Percentiles rank a stretch among this genome's conserved stretches.
These are phyloP conservation scores for Mus minutoides DNA, from an alignment of 2,797 vertebrate species.

Conservation along the genomic window DNA sequence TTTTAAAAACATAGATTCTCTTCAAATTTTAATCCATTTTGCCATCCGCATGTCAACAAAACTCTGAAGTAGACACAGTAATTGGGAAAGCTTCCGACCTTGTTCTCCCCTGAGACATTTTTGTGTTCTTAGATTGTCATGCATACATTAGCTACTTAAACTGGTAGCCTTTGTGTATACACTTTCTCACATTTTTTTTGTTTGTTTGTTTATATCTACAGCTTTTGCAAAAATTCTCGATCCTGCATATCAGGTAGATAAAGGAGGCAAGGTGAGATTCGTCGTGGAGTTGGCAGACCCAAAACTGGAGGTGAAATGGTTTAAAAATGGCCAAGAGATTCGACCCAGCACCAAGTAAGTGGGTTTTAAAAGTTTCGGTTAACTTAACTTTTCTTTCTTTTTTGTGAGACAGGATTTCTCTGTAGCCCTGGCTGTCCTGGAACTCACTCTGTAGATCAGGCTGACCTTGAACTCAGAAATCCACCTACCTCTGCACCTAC, in stretches of 20 bases:
- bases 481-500: too few species aligned
- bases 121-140: background rate
- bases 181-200: background rate
- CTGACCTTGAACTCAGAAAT: too few species aligned
- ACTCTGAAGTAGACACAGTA: conserved; percentile 27
- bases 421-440: too few species aligned
- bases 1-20: background rate
- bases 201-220: conserved; percentile 78
- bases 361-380: background rate
- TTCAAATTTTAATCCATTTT: background rate
- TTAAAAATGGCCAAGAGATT: conserved; percentile 99
- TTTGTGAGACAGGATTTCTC: too few species aligned
- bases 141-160: background rate
- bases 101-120: background rate
- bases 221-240: conserved; percentile 98
- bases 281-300: conserved; percentile 97
- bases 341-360: conserved; percentile 97
- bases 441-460: too few species aligned
- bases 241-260: conserved; percentile 97
- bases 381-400: too few species aligned
- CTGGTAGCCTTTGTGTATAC: background rate
- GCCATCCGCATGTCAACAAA: background rate
- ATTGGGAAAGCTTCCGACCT: background rate
- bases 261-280: conserved; percentile 96
- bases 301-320: conserved; percentile 98